Percentiles rank a stretch among this genome's conserved stretches.
Conservation (phyloP, 2,113 vertebrate genomes). For the Bufo bufo region DNA sequence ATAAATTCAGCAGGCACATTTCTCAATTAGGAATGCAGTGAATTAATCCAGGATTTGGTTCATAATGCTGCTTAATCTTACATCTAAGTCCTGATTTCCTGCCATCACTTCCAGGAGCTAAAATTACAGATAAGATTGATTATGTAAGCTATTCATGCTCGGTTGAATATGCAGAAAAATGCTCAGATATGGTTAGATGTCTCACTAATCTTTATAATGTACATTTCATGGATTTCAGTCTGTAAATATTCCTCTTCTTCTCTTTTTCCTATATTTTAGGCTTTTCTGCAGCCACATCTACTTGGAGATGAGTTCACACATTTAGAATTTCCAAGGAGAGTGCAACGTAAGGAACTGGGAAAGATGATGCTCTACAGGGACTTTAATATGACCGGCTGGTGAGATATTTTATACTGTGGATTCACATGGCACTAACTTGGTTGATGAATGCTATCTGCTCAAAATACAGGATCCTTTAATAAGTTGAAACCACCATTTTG, state of each 20-base stretch:
- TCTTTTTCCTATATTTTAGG: slow-evolving; percentile 71
- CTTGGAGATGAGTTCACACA: slow-evolving; percentile 98
- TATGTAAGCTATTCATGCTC: background rate
- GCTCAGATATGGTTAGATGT: background rate
- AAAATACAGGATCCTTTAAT: background rate
- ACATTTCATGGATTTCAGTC: background rate
- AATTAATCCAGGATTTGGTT: slow-evolving; percentile 19
- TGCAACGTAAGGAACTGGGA: slow-evolving; percentile 95
- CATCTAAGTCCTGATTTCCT: slow-evolving; percentile 9
- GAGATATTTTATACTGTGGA: slow-evolving; percentile 61
- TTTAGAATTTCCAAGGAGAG: slow-evolving; percentile 95
- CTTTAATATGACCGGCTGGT: slow-evolving; percentile 98
- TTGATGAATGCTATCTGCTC: background rate
- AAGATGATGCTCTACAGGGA: slow-evolving; percentile 97
- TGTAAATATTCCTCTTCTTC: background rate
- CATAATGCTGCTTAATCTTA: background rate
- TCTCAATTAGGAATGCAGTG: background rate
- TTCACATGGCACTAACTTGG: background rate
- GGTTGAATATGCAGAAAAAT: background rate
- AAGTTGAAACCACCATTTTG: background rate
- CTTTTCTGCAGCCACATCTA: slow-evolving; percentile 95
- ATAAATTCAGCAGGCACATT: background rate
- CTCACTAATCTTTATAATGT: slow-evolving; percentile 8
- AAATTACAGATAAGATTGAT: slow-evolving; percentile 13
- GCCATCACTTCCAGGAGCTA: slow-evolving; percentile 13